Percentiles rank a stretch among this genome's conserved stretches.
Conservation (phyloP, 2,113 vertebrate genomes). For the Piaya cayana region DNA sequence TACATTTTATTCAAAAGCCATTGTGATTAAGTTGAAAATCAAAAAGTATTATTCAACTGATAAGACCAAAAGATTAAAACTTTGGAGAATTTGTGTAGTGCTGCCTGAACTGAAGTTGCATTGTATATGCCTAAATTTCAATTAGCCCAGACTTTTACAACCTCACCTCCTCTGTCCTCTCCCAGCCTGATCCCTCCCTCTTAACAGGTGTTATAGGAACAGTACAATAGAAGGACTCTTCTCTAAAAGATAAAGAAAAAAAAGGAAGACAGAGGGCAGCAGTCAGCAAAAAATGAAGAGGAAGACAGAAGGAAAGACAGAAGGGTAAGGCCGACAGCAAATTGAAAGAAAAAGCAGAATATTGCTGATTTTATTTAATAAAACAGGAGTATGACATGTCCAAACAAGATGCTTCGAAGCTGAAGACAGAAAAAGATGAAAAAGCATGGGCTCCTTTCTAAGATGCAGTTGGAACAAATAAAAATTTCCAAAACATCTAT, state of each 20-base stretch:
- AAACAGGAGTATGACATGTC: neutral
- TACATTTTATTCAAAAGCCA: neutral
- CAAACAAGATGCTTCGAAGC: conserved; percentile 12
- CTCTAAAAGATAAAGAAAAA: conserved; percentile 79
- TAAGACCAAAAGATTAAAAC: neutral
- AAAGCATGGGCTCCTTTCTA: neutral
- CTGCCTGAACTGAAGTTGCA: neutral
- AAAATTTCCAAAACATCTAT: neutral
- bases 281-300: conserved; percentile 67
- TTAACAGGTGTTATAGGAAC: conserved; percentile 92
- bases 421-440: conserved; percentile 19
- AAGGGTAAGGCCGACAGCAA: conserved; percentile 39
- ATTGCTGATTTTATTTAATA: conserved; percentile 36
- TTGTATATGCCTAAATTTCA: conserved; percentile 29
- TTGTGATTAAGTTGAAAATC: neutral
- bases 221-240: conserved; percentile 90
- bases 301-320: conserved; percentile 54
- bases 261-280: conserved; percentile 64
- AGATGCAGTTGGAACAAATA: neutral
- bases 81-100: neutral
- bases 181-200: conserved; percentile 87
- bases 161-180: conserved; percentile 88
- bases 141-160: conserved; percentile 70
- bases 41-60: neutral
- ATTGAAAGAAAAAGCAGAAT: conserved; percentile 21